Percentiles rank a stretch among this genome's conserved stretches.
Conservation (phyloP, 2,113 vertebrate genomes). For the Abramis brama region DNA sequence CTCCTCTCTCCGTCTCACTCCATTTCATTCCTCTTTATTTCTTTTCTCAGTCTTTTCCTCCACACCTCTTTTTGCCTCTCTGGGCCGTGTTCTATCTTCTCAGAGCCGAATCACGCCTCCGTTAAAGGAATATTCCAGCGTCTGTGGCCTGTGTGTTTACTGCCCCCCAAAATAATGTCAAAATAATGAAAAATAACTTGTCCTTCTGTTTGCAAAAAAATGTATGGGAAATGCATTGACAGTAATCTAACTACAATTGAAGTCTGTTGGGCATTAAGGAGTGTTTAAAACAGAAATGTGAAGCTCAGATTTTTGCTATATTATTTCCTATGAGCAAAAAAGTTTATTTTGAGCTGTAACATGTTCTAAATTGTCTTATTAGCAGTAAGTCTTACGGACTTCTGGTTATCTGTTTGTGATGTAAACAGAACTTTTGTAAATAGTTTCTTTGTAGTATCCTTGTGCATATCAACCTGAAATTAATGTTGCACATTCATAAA, state of each 20-base stretch:
- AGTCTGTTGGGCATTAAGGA: neutral
- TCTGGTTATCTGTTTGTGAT: neutral
- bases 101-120: neutral
- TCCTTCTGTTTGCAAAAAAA: neutral
- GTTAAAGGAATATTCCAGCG: neutral
- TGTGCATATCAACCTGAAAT: too few species aligned
- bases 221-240: neutral
- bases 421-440: neutral
- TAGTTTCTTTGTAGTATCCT: too few species aligned
- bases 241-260: neutral
- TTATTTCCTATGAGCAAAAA: neutral
- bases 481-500: too few species aligned
- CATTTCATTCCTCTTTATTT: slow-evolving; percentile 71
- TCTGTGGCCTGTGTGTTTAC: neutral
- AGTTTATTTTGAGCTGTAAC: neutral
- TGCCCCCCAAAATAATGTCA: neutral
- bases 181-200: neutral
- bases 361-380: neutral
- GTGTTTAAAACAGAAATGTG: neutral
- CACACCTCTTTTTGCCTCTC: slow-evolving; percentile 65
- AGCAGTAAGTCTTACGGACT: neutral
- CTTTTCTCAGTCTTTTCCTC: slow-evolving; percentile 64
- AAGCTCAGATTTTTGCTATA: neutral
- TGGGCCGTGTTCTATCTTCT: neutral
- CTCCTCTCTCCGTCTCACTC: slow-evolving; percentile 60